Base-by-base conservation (phyloP, 2,888 invertebrate genomes). In the Trisateles emortualis region DNA sequence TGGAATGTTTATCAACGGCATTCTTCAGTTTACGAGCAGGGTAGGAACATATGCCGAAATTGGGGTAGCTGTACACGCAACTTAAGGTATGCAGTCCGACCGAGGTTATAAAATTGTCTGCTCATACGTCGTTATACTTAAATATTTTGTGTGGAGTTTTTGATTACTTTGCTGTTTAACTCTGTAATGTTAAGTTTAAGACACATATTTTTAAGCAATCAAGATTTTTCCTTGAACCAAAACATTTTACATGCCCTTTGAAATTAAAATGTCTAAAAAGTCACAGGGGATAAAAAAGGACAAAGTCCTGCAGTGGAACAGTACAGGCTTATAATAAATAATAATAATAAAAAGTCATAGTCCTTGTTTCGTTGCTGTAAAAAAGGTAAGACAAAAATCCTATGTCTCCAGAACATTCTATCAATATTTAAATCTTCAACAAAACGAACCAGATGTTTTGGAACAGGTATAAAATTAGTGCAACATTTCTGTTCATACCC, bases 1-100 rank as follows among this genome's bases (percentile, higher is more conserved):
- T 67, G 80, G 80, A 83, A 84, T 85, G 81, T 84, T 81, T 78
- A 81, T 80, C 74, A 80, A 74, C 65, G 76, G 72, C 76, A 84
- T 84, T 81, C 78, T 77, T 71, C 53, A 58, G 73, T 84, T 86
- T 83, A 85, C 81, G 81, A 83, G 59, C 70, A 48, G 68, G 61
- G 72, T 72, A 70, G 64, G 60, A 68, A 68, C 61, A 56, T 59
- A 59, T 64, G 58, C 33, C 43, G 45, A 67, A 61, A 62, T 69
- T 52, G 55, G 68, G 67, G 59, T 64, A 48, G 60, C 49, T 49
- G 45, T 58, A 24, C 54, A 36, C 14, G 55, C 53, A 48, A 46
- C 52, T 57, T 14, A 11, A 54, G 32, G 24, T 39, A 42, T 47
- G 24, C 30, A 13, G 29, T 13, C 11, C 13, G 30, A 32, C 11